Conservation (phyloP, 2,113 vertebrate genomes). For the Chaetodon auriga region DNA sequence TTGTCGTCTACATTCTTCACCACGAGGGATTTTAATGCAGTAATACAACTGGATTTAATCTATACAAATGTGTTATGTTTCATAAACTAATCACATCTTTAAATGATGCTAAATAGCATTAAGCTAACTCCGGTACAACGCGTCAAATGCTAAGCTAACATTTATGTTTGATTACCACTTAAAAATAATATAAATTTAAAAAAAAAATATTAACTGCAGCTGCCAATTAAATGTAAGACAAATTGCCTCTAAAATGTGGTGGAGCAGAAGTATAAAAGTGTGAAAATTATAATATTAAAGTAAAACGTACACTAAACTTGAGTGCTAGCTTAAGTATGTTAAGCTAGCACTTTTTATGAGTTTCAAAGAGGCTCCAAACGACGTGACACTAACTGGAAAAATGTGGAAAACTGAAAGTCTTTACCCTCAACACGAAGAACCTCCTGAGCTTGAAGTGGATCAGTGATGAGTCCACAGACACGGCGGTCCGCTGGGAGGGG, state of each 20-base stretch:
- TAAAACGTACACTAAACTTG: not conserved
- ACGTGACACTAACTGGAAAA: not conserved
- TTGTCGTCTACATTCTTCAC: no score
- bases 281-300: not conserved
- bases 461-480: constrained; percentile 13
- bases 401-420: not conserved
- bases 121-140: not conserved
- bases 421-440: constrained; percentile 87
- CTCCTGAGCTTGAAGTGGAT: constrained; percentile 75
- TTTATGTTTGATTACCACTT: not conserved
- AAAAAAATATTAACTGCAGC: not conserved
- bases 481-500: not conserved
- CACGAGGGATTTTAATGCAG: no score
- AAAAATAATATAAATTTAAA: not conserved
- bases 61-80: not conserved
- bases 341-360: not conserved
- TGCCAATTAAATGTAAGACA: not conserved
- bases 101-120: not conserved
- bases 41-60: not conserved
- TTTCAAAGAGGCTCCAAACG: no score
- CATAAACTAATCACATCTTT: not conserved
- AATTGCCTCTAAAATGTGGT: not conserved
- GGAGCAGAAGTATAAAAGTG: not conserved
- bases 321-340: not conserved
- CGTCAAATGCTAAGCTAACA: not conserved